A percentile compares a stretch with the other conserved stretches of the same genome.
Evolutionary conservation across 2,888 invertebrate genomes (phyloP).

Genomic region (Aleiodes testaceus): DNA sequence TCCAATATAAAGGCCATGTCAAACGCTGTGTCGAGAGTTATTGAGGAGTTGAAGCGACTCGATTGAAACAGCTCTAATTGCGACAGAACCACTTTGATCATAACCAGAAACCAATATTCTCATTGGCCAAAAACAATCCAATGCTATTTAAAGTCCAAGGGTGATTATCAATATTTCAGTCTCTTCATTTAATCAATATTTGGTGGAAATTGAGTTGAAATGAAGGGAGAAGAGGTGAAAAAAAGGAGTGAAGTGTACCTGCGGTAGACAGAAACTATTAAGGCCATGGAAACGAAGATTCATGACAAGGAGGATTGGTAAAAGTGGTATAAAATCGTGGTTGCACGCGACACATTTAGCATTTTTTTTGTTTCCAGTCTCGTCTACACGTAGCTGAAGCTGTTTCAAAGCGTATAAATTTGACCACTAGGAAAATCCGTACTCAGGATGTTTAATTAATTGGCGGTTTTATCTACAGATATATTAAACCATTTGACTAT

Average conservation of each 20-base stretch:
- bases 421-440: constrained; percentile 14
- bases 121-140: no score
- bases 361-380: not conserved
- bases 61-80: no score
- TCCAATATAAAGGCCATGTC: no score
- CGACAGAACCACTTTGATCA: no score
- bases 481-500: not conserved
- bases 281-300: constrained; percentile 36
- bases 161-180: not conserved
- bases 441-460: constrained; percentile 26
- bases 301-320: constrained; percentile 23
- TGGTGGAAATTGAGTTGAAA: constrained; percentile 4
- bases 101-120: no score
- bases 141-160: no score
- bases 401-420: constrained; percentile 18
- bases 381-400: constrained; percentile 17
- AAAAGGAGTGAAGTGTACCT: constrained; percentile 24
- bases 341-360: constrained; percentile 32
- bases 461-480: constrained; percentile 2
- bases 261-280: constrained; percentile 36
- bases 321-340: constrained; percentile 33
- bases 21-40: no score
- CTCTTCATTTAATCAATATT: constrained; percentile 8
- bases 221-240: not conserved
- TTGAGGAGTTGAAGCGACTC: no score